A percentile compares a stretch with the other conserved stretches of the same genome.
Conservation (phyloP, 2,888 invertebrate genomes). For the Aspidapion aeneum region DNA sequence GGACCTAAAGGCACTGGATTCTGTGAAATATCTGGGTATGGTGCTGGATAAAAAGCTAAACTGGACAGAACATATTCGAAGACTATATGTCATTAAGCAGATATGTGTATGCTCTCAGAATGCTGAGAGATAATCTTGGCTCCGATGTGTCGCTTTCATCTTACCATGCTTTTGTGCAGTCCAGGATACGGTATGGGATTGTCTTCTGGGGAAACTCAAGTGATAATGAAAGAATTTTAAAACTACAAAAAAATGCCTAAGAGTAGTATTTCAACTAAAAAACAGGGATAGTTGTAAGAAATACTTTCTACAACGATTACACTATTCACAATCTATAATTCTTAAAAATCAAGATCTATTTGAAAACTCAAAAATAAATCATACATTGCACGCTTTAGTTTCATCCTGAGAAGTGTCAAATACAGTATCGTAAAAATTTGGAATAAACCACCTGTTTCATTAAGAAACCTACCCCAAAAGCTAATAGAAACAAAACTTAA, state of each 20-base stretch:
- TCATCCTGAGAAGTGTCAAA: background rate
- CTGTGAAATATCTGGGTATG: too few species aligned
- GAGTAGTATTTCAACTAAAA: background rate
- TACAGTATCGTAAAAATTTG: background rate
- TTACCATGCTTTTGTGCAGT: too few species aligned
- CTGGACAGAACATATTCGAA: background rate
- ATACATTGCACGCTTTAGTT: background rate
- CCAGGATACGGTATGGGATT: too few species aligned
- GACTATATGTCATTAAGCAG: too few species aligned
- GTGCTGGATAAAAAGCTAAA: background rate
- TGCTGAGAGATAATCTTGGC: too few species aligned
- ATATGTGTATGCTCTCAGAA: too few species aligned
- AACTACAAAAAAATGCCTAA: background rate
- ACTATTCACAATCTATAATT: background rate
- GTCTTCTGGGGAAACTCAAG: background rate
- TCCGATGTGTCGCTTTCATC: too few species aligned
- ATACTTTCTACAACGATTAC: background rate
- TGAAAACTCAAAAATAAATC: background rate
- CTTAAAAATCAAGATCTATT: background rate
- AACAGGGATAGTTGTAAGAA: background rate
- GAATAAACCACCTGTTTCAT: background rate
- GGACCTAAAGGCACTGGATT: background rate
- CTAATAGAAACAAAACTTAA: background rate
- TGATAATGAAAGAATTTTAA: background rate
- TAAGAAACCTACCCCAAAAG: background rate